These are phyloP conservation scores for Myoxocephalus aenaeus DNA, from an alignment of 2,797 vertebrate genomes.

Conservation along the genomic window DNA sequence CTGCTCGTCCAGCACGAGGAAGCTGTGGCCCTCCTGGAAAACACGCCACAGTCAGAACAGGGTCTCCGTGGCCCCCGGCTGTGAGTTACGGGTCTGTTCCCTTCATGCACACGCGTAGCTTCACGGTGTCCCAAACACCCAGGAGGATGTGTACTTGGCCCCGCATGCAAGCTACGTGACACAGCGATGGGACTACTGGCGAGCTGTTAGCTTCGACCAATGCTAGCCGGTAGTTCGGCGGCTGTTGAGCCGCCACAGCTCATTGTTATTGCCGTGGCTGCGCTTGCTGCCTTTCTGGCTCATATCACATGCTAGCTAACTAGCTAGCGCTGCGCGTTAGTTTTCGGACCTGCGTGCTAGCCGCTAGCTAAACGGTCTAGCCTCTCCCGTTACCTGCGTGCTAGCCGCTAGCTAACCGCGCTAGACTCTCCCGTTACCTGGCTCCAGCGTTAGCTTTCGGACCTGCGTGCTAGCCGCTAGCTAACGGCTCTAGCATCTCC, in stretches of 20 bases:
- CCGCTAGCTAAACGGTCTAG: background rate
- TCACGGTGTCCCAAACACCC: background rate
- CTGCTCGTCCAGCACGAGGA: conserved; percentile 95
- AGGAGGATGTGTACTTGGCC: background rate
- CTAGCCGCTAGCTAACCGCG: too few relatives aligned
- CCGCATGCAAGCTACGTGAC: background rate
- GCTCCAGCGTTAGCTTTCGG: too few relatives aligned
- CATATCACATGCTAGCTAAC: background rate
- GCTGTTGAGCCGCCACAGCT: too few relatives aligned
- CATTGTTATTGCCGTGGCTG: background rate
- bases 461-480: too few relatives aligned
- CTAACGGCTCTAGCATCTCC: too few relatives aligned
- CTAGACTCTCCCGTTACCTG: too few relatives aligned
- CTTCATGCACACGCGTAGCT: background rate
- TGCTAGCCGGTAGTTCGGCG: too few relatives aligned
- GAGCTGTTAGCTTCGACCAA: background rate
- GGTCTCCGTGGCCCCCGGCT: background rate
- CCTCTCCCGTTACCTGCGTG: too few relatives aligned
- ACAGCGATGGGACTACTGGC: background rate
- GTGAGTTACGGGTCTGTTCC: background rate
- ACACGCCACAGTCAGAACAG: conserved; percentile 12
- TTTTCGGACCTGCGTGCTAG: conserved; percentile 31
- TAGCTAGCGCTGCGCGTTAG: conserved; percentile 28
- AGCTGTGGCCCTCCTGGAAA: conserved; percentile 94
- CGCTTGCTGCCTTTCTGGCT: background rate